Percentiles rank a stretch among this genome's conserved stretches.
Conservation (phyloP, 1,140 invertebrate genomes). For the Hypothenemus hampei region DNA sequence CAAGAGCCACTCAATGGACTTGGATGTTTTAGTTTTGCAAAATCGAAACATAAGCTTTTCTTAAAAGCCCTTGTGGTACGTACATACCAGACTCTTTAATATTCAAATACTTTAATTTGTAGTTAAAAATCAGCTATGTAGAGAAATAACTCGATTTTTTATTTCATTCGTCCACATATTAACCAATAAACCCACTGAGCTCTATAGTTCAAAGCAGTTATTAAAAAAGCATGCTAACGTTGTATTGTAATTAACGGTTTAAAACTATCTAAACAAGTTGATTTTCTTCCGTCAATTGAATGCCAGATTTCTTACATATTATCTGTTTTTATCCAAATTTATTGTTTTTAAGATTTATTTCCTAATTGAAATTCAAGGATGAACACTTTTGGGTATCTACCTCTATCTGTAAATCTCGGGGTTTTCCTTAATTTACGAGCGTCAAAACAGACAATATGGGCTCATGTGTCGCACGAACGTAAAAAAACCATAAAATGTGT, state of each 20-base stretch:
- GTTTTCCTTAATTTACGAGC: constrained; percentile 1
- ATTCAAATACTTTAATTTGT: too few relatives aligned
- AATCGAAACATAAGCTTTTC: too few relatives aligned
- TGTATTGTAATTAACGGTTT: neutral
- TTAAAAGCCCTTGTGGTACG: too few relatives aligned
- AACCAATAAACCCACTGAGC: neutral
- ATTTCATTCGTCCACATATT: too few relatives aligned
- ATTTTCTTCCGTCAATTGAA: neutral
- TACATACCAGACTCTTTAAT: too few relatives aligned
- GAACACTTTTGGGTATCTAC: neutral
- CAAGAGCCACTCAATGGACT: too few relatives aligned
- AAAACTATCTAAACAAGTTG: neutral
- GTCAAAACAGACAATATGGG: neutral
- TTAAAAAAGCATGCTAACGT: neutral
- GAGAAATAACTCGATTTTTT: too few relatives aligned
- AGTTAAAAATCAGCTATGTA: too few relatives aligned
- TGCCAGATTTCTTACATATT: neutral
- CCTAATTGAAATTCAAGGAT: neutral
- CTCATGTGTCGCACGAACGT: neutral
- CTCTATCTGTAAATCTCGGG: neutral
- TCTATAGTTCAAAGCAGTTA: neutral
- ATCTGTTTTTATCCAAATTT: neutral
- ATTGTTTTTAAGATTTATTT: too few relatives aligned
- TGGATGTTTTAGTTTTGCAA: too few relatives aligned
- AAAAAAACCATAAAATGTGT: neutral